These are phyloP conservation scores for Pantherophis alleghaniensis DNA, from an alignment of 2,797 vertebrate genomes.

Conservation along the genomic window DNA sequence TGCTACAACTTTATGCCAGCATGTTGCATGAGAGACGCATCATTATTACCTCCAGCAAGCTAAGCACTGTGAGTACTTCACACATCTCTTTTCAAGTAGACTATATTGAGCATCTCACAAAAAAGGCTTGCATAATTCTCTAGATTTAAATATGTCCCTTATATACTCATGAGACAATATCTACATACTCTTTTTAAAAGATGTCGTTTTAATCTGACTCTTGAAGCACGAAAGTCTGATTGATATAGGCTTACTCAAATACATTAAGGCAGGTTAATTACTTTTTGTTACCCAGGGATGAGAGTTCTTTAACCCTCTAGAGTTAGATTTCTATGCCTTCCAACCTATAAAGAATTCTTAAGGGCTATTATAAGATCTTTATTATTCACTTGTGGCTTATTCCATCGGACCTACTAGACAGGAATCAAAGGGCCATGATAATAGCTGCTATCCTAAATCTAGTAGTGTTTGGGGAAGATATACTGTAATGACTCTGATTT, in stretches of 20 bases:
- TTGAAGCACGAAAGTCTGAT: conserved; percentile 75
- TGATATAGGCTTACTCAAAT: conserved; percentile 67
- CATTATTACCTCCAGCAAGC: conserved; percentile 96
- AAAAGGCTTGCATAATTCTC: conserved; percentile 57
- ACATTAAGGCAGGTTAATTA: conserved; percentile 81
- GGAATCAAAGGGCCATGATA: conserved; percentile 70
- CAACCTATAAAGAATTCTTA: conserved; percentile 72
- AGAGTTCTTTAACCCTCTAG: conserved; percentile 72
- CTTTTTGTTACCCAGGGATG: conserved; percentile 73
- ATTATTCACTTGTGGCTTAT: conserved; percentile 79
- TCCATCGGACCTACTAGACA: conserved; percentile 74
- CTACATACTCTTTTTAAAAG: conserved; percentile 64
- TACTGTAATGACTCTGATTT: conserved; percentile 69
- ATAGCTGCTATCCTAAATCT: conserved; percentile 72
- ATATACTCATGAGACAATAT: conserved; percentile 65
- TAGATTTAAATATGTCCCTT: conserved; percentile 60
- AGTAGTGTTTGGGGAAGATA: conserved; percentile 60
- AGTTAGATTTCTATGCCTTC: conserved; percentile 76
- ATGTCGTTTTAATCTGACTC: conserved; percentile 67
- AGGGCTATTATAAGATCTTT: conserved; percentile 79
- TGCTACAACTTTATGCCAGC: conserved; percentile 95
- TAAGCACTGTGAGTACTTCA: conserved; percentile 95
- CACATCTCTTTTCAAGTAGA: conserved; percentile 59
- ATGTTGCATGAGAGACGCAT: conserved; percentile 96
- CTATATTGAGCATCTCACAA: conserved; percentile 62